Evolutionary conservation across 2,888 invertebrate genomes (phyloP), one percentile per base, ranked within the genome.

Genomic region (Schizotus pectinicornis): DNA sequence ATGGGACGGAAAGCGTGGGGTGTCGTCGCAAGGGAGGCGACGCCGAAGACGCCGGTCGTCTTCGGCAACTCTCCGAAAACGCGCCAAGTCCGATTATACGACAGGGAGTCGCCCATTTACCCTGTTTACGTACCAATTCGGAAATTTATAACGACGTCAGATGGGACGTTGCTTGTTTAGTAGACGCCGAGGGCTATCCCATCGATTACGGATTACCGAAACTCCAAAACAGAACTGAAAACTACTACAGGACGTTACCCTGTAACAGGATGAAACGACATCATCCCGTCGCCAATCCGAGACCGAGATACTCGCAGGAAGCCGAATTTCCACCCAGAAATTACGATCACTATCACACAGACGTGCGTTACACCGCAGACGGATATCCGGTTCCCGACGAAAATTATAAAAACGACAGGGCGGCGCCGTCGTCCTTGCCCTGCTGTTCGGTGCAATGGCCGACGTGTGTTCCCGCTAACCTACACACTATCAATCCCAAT

Each of bases 131-230:
- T 32, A 22, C 68, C 59, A 11, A 63, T 63, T 50, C 63, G 47
- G 62, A 62, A 50, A 59, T 22, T 22, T 22, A 22, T 22, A 22
- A 22, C 48, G 61, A 55, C 48, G 33, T 51, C 5, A 11, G 50
- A 33, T 51, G 50, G 50, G 32, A 58, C 32, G 47, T 52, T 31
- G 22, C 22, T 32, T 67, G 87, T n/a, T 88, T 86, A 74, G 80
- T 92, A 63, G 91, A 91, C 67, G 86, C 86, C 64, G 92, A 92
- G 62, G 91, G 76, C 11, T 78, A 89, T 73, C 92, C 92, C 6
- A 83, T 90, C 58, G 90, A 91, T 76, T 91, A 88, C 70, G 90
- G 90, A 12, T 80, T 91, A 39, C 90, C 90, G 1, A 90, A 89
- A 73, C 82, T 88, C n/a, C 69, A 72, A 7, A 62, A 67, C 45